phyloP scores from a whole-genome alignment of 2,113 vertebrate species.

The Bettongia penicillata region DNA sequence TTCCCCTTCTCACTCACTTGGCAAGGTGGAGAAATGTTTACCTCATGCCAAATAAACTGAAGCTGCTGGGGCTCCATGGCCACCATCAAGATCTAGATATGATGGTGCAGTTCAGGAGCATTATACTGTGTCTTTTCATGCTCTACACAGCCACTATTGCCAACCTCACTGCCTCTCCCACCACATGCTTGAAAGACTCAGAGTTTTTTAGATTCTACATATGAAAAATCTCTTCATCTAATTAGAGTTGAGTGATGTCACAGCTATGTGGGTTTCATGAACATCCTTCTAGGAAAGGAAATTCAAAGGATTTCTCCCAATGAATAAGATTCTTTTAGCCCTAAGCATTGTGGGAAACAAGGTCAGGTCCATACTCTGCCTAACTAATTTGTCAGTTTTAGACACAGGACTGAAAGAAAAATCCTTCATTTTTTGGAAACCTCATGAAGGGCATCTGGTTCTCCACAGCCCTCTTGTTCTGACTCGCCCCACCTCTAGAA shows the following conservation, averaged over 20 bases:
- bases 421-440: background rate
- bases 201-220: background rate
- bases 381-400: background rate
- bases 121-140: background rate
- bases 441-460: background rate
- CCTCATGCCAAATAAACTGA: background rate
- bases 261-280: background rate
- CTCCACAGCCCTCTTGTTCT: no score
- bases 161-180: background rate
- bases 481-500: background rate
- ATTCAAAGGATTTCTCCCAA: background rate
- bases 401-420: background rate
- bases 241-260: background rate
- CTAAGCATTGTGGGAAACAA: background rate
- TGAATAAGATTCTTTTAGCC: background rate
- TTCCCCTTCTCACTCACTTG: background rate
- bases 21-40: background rate
- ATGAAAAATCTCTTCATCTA: background rate
- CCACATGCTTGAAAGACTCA: background rate
- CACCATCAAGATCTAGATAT: background rate
- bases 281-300: background rate
- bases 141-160: background rate
- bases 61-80: background rate
- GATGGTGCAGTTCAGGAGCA: background rate
- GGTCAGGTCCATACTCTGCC: background rate